Conservation (phyloP, 1,140 invertebrate genomes). For the Psilanteris sp. region DNA sequence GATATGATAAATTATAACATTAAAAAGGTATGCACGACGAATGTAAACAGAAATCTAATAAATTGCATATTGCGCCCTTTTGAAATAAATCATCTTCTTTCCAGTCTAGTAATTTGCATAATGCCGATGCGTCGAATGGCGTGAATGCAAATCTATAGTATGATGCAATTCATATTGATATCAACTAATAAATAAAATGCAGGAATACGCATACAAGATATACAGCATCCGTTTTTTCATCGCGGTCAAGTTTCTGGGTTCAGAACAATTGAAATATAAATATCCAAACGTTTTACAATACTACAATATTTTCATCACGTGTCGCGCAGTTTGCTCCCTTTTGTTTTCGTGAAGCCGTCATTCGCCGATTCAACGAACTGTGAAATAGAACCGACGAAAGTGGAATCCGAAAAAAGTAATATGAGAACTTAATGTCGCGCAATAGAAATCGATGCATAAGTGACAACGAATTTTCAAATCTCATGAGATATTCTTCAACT, state of each 20-base stretch:
- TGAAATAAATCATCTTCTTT: constrained; percentile 54
- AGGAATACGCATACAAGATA: constrained; percentile 10
- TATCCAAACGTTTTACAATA: constrained; percentile 42
- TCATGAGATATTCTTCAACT: constrained; percentile 31
- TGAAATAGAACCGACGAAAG: constrained; percentile 62
- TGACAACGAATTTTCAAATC: constrained; percentile 39
- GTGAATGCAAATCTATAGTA: constrained; percentile 46
- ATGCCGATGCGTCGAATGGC: constrained; percentile 26
- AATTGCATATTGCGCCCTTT: constrained; percentile 35
- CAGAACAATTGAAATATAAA: constrained; percentile 49
- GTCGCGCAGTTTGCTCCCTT: constrained; percentile 17
- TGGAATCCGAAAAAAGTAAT: constrained; percentile 54
- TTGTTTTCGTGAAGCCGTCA: constrained; percentile 48
- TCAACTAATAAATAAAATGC: constrained; percentile 51
- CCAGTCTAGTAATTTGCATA: constrained; percentile 49
- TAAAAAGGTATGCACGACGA: constrained; percentile 22
- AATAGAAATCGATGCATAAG: constrained; percentile 45
- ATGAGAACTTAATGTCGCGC: constrained; percentile 49
- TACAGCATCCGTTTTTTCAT: constrained; percentile 10
- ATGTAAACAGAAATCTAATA: constrained; percentile 44
- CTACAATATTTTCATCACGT: constrained; percentile 53
- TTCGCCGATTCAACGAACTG: constrained; percentile 42
- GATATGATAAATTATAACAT: constrained; percentile 36
- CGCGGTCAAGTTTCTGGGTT: constrained; percentile 35
- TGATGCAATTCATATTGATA: constrained; percentile 48